Percentiles rank a stretch among this genome's conserved stretches.
Evolutionary conservation across 53 echinoderm and acorn worm genomes (phyloP).

Genomic region (Echinometra lucunter): DNA sequence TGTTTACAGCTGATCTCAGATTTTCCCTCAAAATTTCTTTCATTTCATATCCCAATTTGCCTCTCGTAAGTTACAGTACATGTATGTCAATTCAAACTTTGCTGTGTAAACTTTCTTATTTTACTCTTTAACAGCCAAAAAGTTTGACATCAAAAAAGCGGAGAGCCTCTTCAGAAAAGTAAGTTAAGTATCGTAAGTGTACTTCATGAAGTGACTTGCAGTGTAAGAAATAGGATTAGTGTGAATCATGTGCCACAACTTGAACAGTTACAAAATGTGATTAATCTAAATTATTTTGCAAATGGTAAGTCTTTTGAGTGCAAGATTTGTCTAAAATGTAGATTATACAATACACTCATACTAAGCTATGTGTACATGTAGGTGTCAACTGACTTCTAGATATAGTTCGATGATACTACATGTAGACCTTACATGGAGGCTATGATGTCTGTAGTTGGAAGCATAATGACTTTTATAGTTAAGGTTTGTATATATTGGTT

Average conservation of each 20-base stretch:
- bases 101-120: neutral
- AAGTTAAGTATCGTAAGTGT: conserved; percentile 32
- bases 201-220: neutral
- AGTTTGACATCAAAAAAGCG: conserved; percentile 57
- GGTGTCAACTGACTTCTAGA: no score
- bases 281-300: no score
- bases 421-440: no score
- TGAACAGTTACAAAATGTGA: neutral
- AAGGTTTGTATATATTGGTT: neutral
- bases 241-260: neutral
- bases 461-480: neutral
- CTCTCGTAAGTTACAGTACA: neutral
- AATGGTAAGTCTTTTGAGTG: neutral
- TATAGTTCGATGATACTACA: no score
- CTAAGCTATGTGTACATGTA: no score
- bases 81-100: neutral
- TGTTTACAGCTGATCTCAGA: no score
- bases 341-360: no score
- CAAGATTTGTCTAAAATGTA: neutral
- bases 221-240: neutral
- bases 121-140: conserved; percentile 33
- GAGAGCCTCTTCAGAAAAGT: conserved; percentile 57
- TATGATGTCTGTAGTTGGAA: no score
- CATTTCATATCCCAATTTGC: neutral
- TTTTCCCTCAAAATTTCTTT: neutral